These are phyloP conservation scores for Cercopithecus mona DNA, from an alignment of 2,113 vertebrate genomes.

Conservation along the genomic window DNA sequence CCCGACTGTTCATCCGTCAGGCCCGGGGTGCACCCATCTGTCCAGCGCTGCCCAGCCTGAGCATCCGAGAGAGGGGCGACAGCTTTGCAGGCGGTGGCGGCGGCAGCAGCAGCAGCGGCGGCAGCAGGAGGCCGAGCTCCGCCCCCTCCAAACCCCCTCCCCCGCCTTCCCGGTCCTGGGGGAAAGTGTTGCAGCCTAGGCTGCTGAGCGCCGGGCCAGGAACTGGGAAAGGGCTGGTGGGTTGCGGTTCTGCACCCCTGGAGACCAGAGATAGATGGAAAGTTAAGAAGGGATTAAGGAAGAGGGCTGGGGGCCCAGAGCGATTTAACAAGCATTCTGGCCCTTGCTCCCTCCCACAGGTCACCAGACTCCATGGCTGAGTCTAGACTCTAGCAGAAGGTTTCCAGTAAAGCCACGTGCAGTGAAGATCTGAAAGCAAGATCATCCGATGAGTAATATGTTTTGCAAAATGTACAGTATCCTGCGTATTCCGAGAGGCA, in stretches of 20 bases:
- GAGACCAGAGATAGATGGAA: neutral
- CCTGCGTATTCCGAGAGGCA: neutral
- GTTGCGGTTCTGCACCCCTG: neutral
- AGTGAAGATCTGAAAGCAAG: neutral
- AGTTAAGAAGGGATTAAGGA: neutral
- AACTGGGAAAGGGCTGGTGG: fast-evolving
- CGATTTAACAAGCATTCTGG: neutral
- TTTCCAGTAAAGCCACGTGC: neutral
- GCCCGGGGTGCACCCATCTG: neutral
- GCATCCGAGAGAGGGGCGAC: neutral
- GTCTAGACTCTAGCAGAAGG: neutral
- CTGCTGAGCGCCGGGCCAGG: neutral
- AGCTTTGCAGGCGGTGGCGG: neutral
- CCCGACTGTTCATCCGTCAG: neutral
- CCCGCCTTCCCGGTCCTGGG: neutral
- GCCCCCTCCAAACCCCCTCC: neutral
- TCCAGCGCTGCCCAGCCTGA: neutral
- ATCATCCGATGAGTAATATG: neutral
- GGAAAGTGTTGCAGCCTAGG: neutral
- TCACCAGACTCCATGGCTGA: neutral
- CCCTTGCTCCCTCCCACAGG: neutral
- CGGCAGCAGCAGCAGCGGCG: fast-evolving
- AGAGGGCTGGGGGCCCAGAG: neutral
- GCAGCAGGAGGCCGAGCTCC: constrained; percentile 26
- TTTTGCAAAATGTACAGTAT: neutral